Evolutionary conservation across 2,888 invertebrate genomes (phyloP).

Genomic region (Hybos culiciformis): DNA sequence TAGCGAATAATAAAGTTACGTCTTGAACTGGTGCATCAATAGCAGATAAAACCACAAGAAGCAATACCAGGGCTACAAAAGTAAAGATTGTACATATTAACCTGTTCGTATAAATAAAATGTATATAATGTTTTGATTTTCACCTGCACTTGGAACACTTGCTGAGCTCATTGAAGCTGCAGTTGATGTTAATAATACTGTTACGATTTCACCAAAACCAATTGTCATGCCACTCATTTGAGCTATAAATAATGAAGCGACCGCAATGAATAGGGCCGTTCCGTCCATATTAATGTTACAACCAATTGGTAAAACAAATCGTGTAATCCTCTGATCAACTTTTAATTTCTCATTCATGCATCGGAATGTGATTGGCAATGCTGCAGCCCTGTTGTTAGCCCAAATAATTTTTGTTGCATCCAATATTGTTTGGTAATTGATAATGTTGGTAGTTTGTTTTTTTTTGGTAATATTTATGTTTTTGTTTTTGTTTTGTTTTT

Average conservation of each 20-base stretch:
- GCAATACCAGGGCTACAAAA: slow-evolving; percentile 66
- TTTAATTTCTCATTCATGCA: slow-evolving; percentile 73
- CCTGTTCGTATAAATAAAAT: too few species aligned
- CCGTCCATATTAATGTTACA: slow-evolving; percentile 91
- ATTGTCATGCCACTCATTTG: slow-evolving; percentile 73
- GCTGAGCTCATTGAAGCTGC: slow-evolving; percentile 81
- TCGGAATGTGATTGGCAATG: slow-evolving; percentile 74
- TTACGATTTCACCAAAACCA: slow-evolving; percentile 70
- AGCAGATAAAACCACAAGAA: slow-evolving; percentile 67
- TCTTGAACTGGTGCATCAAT: slow-evolving; percentile 71
- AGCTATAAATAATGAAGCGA: slow-evolving; percentile 73
- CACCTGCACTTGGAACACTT: slow-evolving; percentile 74
- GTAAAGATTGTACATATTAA: too few species aligned
- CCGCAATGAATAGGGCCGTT: slow-evolving; percentile 75
- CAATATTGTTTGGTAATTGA: neutral
- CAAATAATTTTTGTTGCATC: neutral
- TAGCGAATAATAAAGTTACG: slow-evolving; percentile 68
- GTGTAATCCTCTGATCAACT: slow-evolving; percentile 66
- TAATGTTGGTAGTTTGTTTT: neutral
- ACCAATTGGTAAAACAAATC: slow-evolving; percentile 81
- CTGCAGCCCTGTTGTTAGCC: slow-evolving; percentile 54
- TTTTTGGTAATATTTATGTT: neutral
- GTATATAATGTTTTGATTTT: too few species aligned
- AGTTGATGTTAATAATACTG: slow-evolving; percentile 71
- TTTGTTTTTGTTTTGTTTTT: neutral